A percentile compares a stretch with the other conserved stretches of the same genome.
phyloP scores from a whole-genome alignment of 2,888 invertebrate genomes.

The Napeogenes inachia region DNA sequence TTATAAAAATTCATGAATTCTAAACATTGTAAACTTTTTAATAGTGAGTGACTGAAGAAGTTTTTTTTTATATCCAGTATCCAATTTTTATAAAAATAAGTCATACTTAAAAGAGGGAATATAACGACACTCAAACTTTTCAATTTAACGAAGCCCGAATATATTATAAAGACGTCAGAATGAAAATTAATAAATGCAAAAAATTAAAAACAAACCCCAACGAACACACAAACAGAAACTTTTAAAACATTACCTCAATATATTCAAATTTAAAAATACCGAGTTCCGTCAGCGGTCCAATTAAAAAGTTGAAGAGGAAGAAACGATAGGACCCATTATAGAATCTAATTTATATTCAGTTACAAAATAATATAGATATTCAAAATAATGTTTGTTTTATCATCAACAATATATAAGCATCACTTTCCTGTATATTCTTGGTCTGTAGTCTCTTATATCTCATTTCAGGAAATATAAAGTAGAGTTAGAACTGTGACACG shows the following conservation, averaged over 20 bases:
- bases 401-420: too few species aligned
- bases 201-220: slow-evolving; percentile 25
- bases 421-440: too few species aligned
- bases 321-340: neutral
- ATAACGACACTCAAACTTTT: slow-evolving; percentile 33
- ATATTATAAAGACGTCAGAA: slow-evolving; percentile 38
- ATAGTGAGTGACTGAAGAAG: too few species aligned
- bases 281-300: slow-evolving; percentile 38
- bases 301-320: slow-evolving; percentile 33
- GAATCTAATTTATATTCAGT: slow-evolving; percentile 1
- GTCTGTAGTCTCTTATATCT: too few species aligned
- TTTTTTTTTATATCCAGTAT: too few species aligned
- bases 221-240: slow-evolving; percentile 51
- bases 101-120: neutral
- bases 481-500: too few species aligned
- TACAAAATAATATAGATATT: neutral
- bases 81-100: neutral
- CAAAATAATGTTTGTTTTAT: too few species aligned
- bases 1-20: too few species aligned
- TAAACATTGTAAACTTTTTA: too few species aligned
- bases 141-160: slow-evolving; percentile 39
- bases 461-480: too few species aligned
- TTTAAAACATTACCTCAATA: slow-evolving; percentile 54
- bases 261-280: slow-evolving; percentile 50
- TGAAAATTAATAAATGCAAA: slow-evolving; percentile 37